Base-by-base conservation (phyloP, 1,140 invertebrate genomes). In the Sarcophaga peregrina region DNA sequence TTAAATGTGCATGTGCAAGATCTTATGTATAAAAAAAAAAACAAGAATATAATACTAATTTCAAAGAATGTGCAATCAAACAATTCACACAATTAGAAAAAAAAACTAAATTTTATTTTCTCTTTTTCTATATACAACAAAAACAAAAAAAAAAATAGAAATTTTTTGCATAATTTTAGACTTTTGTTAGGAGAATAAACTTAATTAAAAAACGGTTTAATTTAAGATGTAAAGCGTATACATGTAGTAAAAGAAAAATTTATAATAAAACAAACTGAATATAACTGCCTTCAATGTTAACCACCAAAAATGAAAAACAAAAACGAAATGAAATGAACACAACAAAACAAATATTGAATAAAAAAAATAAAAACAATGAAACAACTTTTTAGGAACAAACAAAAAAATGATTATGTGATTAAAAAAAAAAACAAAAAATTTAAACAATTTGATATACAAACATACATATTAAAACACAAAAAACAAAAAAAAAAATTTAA, bases 211-310 rank as follows among this genome's bases (percentile, higher is more conserved):
- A 37, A 37, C 4, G 25, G 25, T 37, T 45, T 9, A 45, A 75
- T 8, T 76, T 76, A 25, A 20, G 8, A 15, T 17, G 20, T 74
- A 47, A 76, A 4, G 46, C n/a, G 47, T 46, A 76, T 76, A 48
- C 10, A 75, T 75, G n/a, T 8, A 50, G 15, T 50, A 78, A 8
- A 8, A 76, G 9, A 76, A 76, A 46, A 47, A 48, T 7, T 47
- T n/a, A 76, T 48, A 48, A 5, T 3, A 76, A 78, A 78, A 78
- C 75, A 50, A 78, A 78, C 7, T 17, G 20, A 78, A 78, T 78
- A 78, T 50, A 78, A 78, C 75, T 78, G 75, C 75, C 75, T 78
- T 78, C 75, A 78, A 78, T 78, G 75, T 78, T 78, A 78, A 78
- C 75, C 48, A 78, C 75, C n/a, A 50, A 17, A 45, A 50, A n/a